Conservation (phyloP, 2,797 vertebrate genomes). For the Manis javanica region DNA sequence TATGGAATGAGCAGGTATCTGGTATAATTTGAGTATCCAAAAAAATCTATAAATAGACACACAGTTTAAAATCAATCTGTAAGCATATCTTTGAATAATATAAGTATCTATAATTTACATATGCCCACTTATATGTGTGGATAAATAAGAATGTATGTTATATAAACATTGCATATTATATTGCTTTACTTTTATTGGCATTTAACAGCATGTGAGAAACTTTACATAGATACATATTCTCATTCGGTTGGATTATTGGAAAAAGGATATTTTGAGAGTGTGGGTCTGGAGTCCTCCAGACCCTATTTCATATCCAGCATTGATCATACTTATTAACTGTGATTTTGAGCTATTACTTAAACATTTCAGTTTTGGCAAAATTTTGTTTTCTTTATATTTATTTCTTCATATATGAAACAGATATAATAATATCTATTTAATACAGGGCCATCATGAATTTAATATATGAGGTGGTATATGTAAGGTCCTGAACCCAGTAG, state of each 20-base stretch:
- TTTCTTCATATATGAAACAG: constrained; percentile 9
- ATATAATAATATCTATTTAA: background rate
- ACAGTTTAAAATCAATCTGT: background rate
- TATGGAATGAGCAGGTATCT: background rate
- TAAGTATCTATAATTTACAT: background rate
- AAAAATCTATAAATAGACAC: background rate
- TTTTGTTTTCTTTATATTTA: background rate
- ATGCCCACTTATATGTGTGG: background rate
- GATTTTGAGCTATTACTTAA: background rate
- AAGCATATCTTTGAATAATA: background rate
- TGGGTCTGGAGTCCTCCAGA: background rate
- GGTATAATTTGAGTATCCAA: background rate
- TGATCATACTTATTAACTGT: background rate
- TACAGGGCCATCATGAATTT: background rate
- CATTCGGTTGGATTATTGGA: background rate
- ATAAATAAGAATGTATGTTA: background rate
- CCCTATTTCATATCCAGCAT: background rate
- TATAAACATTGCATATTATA: background rate
- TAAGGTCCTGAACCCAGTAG: background rate
- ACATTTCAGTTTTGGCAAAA: background rate
- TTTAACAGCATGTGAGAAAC: background rate
- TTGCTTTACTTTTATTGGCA: background rate
- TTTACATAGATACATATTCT: background rate
- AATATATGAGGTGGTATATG: background rate
- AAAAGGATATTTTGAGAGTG: background rate